Base-by-base conservation (phyloP, 1,140 invertebrate species). In the Tetragnatha versicolor region DNA sequence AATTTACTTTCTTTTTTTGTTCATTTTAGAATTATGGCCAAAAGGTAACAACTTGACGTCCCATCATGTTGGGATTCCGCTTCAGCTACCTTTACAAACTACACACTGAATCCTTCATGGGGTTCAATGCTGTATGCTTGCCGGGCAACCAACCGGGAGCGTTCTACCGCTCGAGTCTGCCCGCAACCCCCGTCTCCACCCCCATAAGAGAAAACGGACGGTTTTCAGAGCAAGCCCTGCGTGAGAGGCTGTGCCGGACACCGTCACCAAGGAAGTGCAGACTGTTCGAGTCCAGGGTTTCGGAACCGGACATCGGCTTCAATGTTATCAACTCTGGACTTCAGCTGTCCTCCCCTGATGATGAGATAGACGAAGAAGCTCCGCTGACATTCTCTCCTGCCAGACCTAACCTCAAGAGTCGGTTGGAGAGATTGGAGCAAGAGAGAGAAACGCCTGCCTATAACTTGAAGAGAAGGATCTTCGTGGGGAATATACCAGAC, bases 101-200 rank as follows among this genome's bases (percentile, higher is more conserved):
- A 14, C 82, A 84, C 55, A 77, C 76, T n/a, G 82, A 83, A 58
- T 79, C 82, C 29, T 83, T 85, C 82, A 83, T 82, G 83, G 86
- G 68, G 81, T 81, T 77, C 55, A 83, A 79, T 83, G 70, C 60
- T 82, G 82, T 81, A 42, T 83, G 66, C 47, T 47, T 82, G 10
- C 81, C 82, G 31, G 82, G 79, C 31, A 81, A 81, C 33, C 82
- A 82, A 22, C 61, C 78, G 4, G 81, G 83, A 22, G 82, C 82
- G 42, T 78, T 83, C 81, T 82, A 81, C 85, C 85, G 69, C 58
- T 82, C 65, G 70, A 83, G 69, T 82, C 78, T 79, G 81, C 85
- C 78, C 79, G 84, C 86, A 7, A 85, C 83, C 27, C 85, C 84
- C 29, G 81, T 85, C 33, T 84, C 82, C 37, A 82, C 80, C 45